Evolutionary conservation across 2,797 vertebrate genomes (phyloP).

Genomic region (Anas georgica): DNA sequence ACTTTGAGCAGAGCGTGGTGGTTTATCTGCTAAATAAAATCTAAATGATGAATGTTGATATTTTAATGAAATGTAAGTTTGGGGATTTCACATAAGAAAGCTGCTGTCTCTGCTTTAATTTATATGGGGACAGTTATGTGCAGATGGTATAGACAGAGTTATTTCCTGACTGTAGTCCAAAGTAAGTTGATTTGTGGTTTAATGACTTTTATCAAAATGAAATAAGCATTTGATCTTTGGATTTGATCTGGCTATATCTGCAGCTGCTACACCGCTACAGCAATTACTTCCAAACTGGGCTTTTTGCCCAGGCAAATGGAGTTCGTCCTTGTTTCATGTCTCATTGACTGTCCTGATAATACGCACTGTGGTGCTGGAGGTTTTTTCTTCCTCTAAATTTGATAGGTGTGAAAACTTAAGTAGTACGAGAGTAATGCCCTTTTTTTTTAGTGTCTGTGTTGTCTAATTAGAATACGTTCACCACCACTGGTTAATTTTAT

Average conservation of each 20-base stretch:
- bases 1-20: not conserved
- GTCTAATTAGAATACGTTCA: not conserved
- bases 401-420: slow-evolving; percentile 44
- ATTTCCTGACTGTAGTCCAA: slow-evolving; percentile 64
- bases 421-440: not conserved
- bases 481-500: slow-evolving; percentile 26
- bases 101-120: slow-evolving; percentile 18
- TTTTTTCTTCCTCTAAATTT: slow-evolving; percentile 38
- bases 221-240: slow-evolving; percentile 78
- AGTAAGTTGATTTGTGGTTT: slow-evolving; percentile 72
- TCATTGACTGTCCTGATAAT: slow-evolving; percentile 64
- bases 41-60: slow-evolving; percentile 36
- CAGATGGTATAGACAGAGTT: slow-evolving; percentile 63
- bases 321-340: slow-evolving; percentile 70
- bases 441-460: slow-evolving; percentile 7
- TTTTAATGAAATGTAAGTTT: slow-evolving; percentile 62
- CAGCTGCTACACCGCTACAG: slow-evolving; percentile 69
- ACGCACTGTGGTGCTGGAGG: slow-evolving; percentile 20
- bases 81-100: slow-evolving; percentile 61
- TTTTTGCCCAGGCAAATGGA: slow-evolving; percentile 74
- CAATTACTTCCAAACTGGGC: slow-evolving; percentile 74
- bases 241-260: slow-evolving; percentile 72
- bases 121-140: slow-evolving; percentile 49
- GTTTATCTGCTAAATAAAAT: slow-evolving; percentile 55
- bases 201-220: slow-evolving; percentile 79